Evolutionary conservation across 30 jellyfish, hydroid and myxozoan genomes (phyloP), one percentile per base, ranked within the genome.

Genomic region (Clytia hemisphaerica): DNA sequence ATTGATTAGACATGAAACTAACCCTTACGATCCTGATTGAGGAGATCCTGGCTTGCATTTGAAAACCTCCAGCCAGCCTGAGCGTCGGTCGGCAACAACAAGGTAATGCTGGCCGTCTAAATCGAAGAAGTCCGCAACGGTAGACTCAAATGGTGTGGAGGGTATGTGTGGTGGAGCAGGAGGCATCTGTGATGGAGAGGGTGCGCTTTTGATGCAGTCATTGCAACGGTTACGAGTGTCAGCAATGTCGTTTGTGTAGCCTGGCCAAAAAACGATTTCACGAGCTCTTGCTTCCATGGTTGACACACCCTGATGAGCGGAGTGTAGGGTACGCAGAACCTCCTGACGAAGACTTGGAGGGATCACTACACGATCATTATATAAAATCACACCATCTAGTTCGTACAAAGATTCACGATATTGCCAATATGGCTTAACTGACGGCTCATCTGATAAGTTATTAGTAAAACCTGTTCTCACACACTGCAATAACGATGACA

Each of bases 251-350:
- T 2, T 1, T 0, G 63, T 61, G 24, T 15, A 15, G 0, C 67
- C 75, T 0, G 75, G 75, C 75, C 75, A 61, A 63, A 61, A 61
- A 0, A 61, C 69, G 0, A 37, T 61, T 12, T 9, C 40, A 18
- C 61, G 61, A 0, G 75, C 75, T 1, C 60, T 32, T 0, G 75
- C 68, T 0, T 2, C 61, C 75, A 61, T 61, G 36, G 32, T 0
- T 0, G 75, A 61, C 0, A 37, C 61, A 3, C 68, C 75, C 18
- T 61, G 75, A 63, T 61, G 75, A 0, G 67, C 75, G 1, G 75
- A 2, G 36, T 61, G 75, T 19, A 61, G 61, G 1, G 25, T 1
- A 0, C 0, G 4, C 33, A 61, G 75, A 34, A 61, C 32, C 0
- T 32, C 65, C 14, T 32, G 32, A 1, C 75, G 75, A 1, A 61